Percentiles rank a stretch among this genome's conserved stretches.
phyloP scores from a whole-genome alignment of 2,797 vertebrate genomes.

The Knipowitschia caucasica region DNA sequence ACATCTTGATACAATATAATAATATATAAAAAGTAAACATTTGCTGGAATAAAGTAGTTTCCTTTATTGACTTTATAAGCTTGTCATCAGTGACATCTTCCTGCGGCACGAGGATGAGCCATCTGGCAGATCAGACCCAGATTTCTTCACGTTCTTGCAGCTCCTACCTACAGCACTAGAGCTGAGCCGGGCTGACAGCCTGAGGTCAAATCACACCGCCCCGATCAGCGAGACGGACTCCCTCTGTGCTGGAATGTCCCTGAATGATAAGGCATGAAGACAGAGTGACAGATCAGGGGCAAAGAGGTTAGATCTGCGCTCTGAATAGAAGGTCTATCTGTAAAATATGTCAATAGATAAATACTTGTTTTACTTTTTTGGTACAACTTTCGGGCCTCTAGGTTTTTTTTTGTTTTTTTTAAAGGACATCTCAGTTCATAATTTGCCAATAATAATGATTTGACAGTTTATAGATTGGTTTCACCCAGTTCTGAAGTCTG shows the following conservation, averaged over 20 bases:
- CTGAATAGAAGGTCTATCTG: not conserved
- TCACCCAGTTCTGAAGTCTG: too few relatives aligned
- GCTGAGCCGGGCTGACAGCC: conserved; percentile 36
- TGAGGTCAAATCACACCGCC: conserved; percentile 20
- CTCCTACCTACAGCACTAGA: conserved; percentile 20
- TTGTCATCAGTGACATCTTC: not conserved
- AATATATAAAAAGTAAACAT: not conserved
- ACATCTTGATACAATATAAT: not conserved
- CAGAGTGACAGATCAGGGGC: not conserved
- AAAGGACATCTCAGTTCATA: too few relatives aligned
- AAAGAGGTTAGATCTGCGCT: not conserved
- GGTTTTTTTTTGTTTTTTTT: too few relatives aligned
- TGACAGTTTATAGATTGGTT: too few relatives aligned
- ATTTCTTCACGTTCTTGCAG: conserved; percentile 40
- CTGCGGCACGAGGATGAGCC: conserved; percentile 42
- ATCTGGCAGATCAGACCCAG: conserved; percentile 44
- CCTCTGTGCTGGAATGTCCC: not conserved
- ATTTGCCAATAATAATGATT: too few relatives aligned
- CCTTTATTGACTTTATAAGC: not conserved
- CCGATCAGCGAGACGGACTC: conserved; percentile 1
- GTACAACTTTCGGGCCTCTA: too few relatives aligned
- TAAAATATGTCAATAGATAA: too few relatives aligned
- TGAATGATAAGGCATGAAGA: conserved; percentile 10
- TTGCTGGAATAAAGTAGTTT: not conserved
- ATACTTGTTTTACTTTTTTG: too few relatives aligned